phyloP scores from a whole-genome alignment of 2,888 invertebrate genomes.

The Aethes cnicana region DNA sequence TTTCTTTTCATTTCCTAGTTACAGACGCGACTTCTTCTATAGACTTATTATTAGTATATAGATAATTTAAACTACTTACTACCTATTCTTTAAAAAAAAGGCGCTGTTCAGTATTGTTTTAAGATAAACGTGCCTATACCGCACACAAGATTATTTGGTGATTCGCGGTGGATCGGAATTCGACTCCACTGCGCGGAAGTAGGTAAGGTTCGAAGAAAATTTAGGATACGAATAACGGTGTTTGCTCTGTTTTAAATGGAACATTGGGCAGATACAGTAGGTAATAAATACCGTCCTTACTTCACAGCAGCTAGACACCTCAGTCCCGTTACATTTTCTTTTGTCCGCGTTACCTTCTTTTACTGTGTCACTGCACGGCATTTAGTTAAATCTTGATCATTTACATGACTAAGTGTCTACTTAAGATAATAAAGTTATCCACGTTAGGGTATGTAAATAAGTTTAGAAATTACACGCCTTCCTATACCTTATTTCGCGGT shows the following conservation, averaged over 20 bases:
- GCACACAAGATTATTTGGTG: background rate
- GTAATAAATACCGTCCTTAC: conserved; percentile 38
- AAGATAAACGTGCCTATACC: conserved; percentile 17
- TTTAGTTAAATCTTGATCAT: conserved; percentile 41
- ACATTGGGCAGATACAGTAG: conserved; percentile 29
- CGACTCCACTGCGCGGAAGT: background rate
- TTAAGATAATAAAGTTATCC: conserved; percentile 33
- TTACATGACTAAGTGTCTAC: conserved; percentile 35
- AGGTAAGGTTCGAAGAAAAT: background rate
- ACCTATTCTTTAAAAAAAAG: conserved; percentile 35
- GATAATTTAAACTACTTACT: conserved; percentile 34
- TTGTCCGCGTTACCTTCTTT: conserved; percentile 38
- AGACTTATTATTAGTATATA: no score
- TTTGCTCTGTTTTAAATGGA: background rate
- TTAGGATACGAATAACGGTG: background rate
- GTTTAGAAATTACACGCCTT: conserved; percentile 18
- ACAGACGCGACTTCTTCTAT: no score
- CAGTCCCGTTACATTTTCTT: conserved; percentile 33
- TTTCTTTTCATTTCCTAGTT: no score
- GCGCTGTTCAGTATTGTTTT: conserved; percentile 33
- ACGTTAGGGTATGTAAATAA: conserved; percentile 29
- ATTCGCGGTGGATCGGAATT: background rate
- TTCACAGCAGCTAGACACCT: conserved; percentile 24
- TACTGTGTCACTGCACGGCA: conserved; percentile 35
- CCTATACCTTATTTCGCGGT: no score